These are phyloP conservation scores for Drosophila recens DNA, from an alignment of 2,888 invertebrate species.

Conservation along the genomic window DNA sequence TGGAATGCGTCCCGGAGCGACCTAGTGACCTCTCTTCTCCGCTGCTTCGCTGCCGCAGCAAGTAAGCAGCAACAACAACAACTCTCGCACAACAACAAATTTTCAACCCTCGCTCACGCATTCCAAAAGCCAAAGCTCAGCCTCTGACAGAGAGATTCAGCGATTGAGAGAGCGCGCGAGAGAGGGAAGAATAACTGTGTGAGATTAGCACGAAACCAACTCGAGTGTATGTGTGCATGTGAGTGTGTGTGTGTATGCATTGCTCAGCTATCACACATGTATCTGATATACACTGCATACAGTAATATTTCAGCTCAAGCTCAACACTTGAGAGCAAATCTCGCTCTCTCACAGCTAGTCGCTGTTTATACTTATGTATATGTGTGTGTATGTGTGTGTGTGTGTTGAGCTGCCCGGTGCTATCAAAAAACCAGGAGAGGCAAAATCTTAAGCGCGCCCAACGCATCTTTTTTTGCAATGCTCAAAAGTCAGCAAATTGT, in stretches of 20 bases:
- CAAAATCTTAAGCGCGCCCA: constrained; percentile 52
- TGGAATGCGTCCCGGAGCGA: constrained; percentile 83
- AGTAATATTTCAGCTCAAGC: constrained; percentile 9
- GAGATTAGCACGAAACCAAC: constrained; percentile 21
- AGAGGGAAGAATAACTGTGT: constrained; percentile 12
- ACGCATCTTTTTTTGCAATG: constrained; percentile 29
- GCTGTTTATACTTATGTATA: constrained; percentile 1
- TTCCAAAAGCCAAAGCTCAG: constrained; percentile 26
- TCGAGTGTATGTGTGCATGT: constrained; percentile 14
- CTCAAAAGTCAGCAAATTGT: constrained; percentile 50
- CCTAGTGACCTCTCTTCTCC: constrained; percentile 84
- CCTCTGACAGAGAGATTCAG: constrained; percentile 20
- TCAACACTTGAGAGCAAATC: constrained; percentile 18
- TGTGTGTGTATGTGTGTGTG: constrained; percentile 26
- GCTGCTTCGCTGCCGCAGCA: constrained; percentile 36
- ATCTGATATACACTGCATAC: constrained; percentile 20
- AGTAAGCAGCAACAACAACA: constrained; percentile 38
- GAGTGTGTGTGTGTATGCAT: constrained; percentile 39
- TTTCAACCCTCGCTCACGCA: constrained; percentile 48
- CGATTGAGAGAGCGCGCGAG: constrained; percentile 16
- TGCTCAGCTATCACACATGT: constrained; percentile 19
- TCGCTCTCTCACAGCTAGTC: constrained; percentile 20
- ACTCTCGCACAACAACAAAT: constrained; percentile 11
- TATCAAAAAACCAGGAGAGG: constrained; percentile 49
- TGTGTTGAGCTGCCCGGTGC: constrained; percentile 56